Conservation (phyloP, 2,113 vertebrate genomes). For the Petromus typicus region DNA sequence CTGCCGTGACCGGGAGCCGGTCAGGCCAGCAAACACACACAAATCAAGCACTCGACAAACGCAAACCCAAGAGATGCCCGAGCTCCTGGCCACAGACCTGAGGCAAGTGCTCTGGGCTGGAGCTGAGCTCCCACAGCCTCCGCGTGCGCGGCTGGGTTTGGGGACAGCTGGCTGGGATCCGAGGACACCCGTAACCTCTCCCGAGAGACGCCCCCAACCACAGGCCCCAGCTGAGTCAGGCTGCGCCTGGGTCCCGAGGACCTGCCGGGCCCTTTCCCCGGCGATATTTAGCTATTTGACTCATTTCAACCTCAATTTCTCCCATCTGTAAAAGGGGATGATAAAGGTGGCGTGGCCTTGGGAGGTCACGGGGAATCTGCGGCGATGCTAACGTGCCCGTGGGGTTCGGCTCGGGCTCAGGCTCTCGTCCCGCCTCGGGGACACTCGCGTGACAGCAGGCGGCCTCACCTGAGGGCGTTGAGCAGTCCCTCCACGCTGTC, state of each 20-base stretch:
- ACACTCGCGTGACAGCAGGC: not conserved
- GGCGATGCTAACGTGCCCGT: not conserved
- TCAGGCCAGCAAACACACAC: not conserved
- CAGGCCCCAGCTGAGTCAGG: not conserved
- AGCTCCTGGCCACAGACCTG: not conserved
- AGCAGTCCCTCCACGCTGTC: slow-evolving; percentile 98
- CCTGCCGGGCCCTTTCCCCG: not conserved
- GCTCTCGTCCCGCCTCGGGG: too few species aligned
- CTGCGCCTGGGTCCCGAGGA: not conserved
- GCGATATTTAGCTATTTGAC: not conserved
- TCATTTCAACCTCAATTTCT: slow-evolving; percentile 11
- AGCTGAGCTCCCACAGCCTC: not conserved
- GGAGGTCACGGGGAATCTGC: not conserved
- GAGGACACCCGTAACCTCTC: not conserved
- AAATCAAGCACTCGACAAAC: not conserved
- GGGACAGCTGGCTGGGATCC: not conserved
- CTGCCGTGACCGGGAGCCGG: not conserved
- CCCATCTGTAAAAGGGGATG: not conserved
- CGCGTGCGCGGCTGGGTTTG: not conserved
- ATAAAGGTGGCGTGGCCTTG: not conserved
- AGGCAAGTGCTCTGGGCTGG: not conserved
- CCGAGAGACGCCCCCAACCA: not conserved
- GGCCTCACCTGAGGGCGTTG: slow-evolving; percentile 98
- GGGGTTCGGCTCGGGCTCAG: not conserved
- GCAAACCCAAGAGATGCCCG: not conserved